Percentiles rank a stretch among this genome's conserved stretches.
Evolutionary conservation across 2,113 vertebrate species (phyloP).

Genomic region (Tympanuchus pallidicinctus): DNA sequence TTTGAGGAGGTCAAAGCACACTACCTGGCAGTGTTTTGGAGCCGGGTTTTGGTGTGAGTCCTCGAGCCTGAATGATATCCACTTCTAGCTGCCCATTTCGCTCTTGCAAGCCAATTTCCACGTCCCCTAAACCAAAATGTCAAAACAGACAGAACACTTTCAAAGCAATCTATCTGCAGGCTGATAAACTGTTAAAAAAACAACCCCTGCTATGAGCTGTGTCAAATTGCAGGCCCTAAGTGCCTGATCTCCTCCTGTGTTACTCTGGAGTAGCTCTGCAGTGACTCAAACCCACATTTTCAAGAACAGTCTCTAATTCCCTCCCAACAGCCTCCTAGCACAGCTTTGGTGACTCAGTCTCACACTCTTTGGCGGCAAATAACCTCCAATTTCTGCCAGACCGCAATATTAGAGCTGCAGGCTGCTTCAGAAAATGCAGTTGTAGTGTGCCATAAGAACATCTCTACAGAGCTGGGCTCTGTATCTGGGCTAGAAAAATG

Average conservation of each 20-base stretch:
- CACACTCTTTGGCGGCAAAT: not conserved
- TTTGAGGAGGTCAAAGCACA: not conserved
- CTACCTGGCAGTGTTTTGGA: slow-evolving; percentile 96
- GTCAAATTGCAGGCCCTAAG: not conserved
- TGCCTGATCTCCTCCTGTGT: not conserved
- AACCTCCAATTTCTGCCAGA: not conserved
- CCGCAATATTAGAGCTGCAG: not conserved
- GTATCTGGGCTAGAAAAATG: not conserved
- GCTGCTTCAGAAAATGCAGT: slow-evolving; percentile 17
- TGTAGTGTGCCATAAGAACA: not conserved
- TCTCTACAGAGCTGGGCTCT: not conserved
- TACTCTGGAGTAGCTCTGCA: not conserved
- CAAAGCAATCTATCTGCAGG: not conserved
- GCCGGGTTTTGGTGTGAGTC: slow-evolving; percentile 93
- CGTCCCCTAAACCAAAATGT: slow-evolving; percentile 83
- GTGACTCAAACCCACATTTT: not conserved
- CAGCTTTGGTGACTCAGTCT: not conserved
- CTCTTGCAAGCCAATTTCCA: slow-evolving; percentile 95
- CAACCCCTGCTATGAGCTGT: not conserved
- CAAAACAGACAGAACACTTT: not conserved
- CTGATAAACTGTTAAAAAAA: not conserved
- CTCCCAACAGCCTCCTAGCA: not conserved
- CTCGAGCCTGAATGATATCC: slow-evolving; percentile 96
- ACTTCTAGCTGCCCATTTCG: slow-evolving; percentile 96
- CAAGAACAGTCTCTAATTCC: not conserved